Evolutionary conservation across 1,140 invertebrate species (phyloP).

Genomic region (Philaenus spumarius): DNA sequence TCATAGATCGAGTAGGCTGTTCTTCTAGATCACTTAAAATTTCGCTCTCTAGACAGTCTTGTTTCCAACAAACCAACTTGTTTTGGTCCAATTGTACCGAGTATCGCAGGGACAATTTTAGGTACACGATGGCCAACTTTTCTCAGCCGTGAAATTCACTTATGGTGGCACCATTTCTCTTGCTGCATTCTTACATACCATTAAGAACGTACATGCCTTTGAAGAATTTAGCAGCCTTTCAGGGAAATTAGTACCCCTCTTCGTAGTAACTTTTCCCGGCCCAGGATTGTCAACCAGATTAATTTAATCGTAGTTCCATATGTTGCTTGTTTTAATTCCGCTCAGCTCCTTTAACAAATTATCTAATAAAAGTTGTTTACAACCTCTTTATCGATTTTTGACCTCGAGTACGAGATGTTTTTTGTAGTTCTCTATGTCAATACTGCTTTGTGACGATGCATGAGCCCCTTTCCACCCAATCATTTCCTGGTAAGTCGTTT

Average conservation of each 20-base stretch:
- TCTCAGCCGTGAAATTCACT: background rate
- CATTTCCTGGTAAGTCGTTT: background rate
- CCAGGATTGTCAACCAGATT: background rate
- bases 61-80: conserved; percentile 9
- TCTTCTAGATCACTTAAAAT: too few relatives aligned
- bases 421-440: background rate
- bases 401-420: background rate
- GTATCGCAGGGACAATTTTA: too few relatives aligned
- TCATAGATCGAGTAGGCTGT: too few relatives aligned
- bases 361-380: background rate
- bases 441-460: background rate
- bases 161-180: background rate
- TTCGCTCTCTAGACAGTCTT: too few relatives aligned
- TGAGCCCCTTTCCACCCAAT: background rate
- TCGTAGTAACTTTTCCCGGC: background rate
- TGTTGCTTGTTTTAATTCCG: background rate
- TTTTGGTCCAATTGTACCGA: conserved; percentile 4
- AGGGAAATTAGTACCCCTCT: background rate
- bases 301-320: background rate
- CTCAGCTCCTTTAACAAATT: background rate
- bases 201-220: background rate
- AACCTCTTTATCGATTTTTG: background rate
- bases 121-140: background rate
- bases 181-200: background rate
- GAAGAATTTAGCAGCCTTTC: background rate